Evolutionary conservation across 2,888 invertebrate species (phyloP), one percentile per base, ranked within the genome.

Genomic region (Aelia acuminata): DNA sequence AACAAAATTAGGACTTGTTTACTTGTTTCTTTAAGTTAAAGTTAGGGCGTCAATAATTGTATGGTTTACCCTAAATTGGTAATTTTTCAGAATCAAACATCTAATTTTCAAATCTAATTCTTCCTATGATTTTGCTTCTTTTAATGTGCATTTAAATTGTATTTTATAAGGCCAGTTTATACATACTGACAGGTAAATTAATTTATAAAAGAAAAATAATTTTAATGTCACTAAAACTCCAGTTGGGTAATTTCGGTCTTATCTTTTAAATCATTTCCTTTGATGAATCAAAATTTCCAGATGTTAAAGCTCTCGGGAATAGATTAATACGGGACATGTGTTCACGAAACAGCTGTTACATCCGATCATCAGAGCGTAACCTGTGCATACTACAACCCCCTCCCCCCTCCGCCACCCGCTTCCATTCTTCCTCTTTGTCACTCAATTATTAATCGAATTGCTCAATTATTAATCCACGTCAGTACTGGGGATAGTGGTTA

Each of bases 271-370:
- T 63, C 31, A 63, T 63, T 18, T 63, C 31, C 63, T 31, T 31
- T 31, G 1, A 63, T 31, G 63, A 63, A 63, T 63, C 63, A 63
- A 63, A 63, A 63, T 63, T 63, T 35, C 63, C 63, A 63, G 63
- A 63, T 63, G 63, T 63, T 63, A 63, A 63, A 63, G 31, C 63
- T 31, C 20, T 50, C 15, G 63, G 63, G 63, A 0, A 26, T 63
- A 35, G 63, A 63, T 63, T 63, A 31, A 63, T 63, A 3, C 3
- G 13, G 31, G 31, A 63, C 63, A 63, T 63, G 63, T 63, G 63
- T 63, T 63, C 31, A 63, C 31, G 31, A 63, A 57, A 63, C 63
- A 63, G 63, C 63, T 63, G 63, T 63, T 31, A 63, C 31, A 26
- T 63, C 31, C 18, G 31, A 31, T 63, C 63, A 63, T 5, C 31